Conservation (phyloP, 2,797 vertebrate species). For the Lepidocolaptes lacrymiger region DNA sequence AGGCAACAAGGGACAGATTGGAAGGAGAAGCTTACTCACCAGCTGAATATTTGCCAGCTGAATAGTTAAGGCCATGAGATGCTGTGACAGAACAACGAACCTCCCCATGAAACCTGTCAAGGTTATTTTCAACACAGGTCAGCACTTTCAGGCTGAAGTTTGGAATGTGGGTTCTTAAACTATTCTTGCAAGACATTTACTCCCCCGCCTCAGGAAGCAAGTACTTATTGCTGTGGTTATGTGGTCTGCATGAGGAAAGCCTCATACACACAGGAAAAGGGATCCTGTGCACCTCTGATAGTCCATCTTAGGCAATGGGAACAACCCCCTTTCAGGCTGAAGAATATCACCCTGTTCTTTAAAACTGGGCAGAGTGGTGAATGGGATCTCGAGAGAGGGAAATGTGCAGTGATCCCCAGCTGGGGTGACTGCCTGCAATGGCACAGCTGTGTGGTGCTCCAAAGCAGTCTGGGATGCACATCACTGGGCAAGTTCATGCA, state of each 20-base stretch:
- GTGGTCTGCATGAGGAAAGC: background rate
- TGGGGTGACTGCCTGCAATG: background rate
- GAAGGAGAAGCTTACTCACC: background rate
- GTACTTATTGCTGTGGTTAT: background rate
- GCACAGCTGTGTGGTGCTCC: rapidly evolving
- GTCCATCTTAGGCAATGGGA: background rate
- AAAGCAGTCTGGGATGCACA: background rate
- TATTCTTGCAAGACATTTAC: background rate
- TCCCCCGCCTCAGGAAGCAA: background rate
- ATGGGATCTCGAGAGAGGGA: background rate
- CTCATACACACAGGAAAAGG: rapidly evolving
- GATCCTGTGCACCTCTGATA: background rate
- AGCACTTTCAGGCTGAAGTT: background rate
- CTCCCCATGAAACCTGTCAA: background rate
- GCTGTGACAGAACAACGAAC: background rate
- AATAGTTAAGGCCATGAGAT: background rate
- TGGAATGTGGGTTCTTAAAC: background rate
- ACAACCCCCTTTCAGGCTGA: background rate
- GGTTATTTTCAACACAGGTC: background rate
- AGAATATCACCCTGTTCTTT: background rate
- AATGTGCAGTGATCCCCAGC: background rate
- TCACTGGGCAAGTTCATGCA: background rate
- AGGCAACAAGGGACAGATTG: background rate
- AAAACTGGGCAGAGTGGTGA: background rate
- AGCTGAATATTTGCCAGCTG: background rate